phyloP scores from a whole-genome alignment of 2,797 vertebrate species.

The Phrynocephalus vlangalii region DNA sequence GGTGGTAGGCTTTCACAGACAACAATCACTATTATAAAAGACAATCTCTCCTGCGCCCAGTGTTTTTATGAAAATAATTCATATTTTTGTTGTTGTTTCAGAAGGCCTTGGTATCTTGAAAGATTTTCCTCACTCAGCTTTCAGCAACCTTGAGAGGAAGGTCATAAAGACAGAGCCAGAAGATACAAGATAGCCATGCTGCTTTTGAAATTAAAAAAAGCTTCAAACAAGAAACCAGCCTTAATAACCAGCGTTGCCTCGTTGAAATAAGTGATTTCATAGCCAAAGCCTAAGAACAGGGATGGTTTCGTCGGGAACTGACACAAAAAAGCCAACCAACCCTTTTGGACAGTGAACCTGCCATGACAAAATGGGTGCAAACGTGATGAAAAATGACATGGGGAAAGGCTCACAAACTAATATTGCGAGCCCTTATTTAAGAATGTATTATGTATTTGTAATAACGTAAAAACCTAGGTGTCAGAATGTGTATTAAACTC shows the following conservation, averaged over 20 bases:
- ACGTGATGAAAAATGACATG: constrained; percentile 77
- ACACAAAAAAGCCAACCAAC: constrained; percentile 63
- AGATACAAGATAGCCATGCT: constrained; percentile 92
- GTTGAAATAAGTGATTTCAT: constrained; percentile 83
- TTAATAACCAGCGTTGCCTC: constrained; percentile 99
- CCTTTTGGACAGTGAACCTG: constrained; percentile 71
- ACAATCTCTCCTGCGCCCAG: not conserved
- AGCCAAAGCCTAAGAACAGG: constrained; percentile 84
- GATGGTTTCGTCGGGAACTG: constrained; percentile 73
- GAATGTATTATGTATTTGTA: constrained; percentile 83
- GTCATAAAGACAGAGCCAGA: constrained; percentile 97
- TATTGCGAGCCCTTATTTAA: constrained; percentile 85
- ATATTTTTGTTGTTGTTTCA: constrained; percentile 68
- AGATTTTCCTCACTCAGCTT: constrained; percentile 88
- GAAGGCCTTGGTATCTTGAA: constrained; percentile 90
- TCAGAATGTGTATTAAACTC: constrained; percentile 75
- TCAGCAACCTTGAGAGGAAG: constrained; percentile 90
- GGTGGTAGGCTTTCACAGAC: no score
- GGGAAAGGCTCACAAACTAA: constrained; percentile 78
- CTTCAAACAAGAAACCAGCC: constrained; percentile 91
- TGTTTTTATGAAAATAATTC: constrained; percentile 9
- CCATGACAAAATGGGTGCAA: constrained; percentile 77
- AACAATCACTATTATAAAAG: not conserved
- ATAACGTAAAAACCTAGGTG: constrained; percentile 78
- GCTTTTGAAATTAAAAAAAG: constrained; percentile 71